Percentiles rank a stretch among this genome's conserved stretches.
Conservation (phyloP, 2,797 vertebrate species). For the Xiphophorus birchmanni region DNA sequence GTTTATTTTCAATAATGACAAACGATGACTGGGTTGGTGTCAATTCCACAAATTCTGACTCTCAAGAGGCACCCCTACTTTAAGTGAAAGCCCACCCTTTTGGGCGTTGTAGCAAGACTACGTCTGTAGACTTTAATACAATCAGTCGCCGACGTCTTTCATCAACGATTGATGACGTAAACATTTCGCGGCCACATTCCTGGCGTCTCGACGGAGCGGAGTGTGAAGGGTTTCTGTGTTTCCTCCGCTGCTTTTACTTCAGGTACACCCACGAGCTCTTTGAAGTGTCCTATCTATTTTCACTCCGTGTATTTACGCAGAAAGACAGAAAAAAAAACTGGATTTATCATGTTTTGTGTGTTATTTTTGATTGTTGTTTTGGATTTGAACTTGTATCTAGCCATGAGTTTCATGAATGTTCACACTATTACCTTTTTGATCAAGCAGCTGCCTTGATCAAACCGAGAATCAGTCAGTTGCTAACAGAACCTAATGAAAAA, state of each 20-base stretch:
- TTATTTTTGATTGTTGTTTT: constrained; percentile 13
- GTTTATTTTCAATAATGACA: neutral
- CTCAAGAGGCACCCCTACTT: neutral
- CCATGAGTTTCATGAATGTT: constrained; percentile 43
- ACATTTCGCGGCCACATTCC: neutral
- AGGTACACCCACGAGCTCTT: constrained; percentile 27
- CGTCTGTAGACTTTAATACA: constrained; percentile 4
- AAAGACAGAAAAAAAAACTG: neutral
- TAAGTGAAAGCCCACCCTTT: neutral
- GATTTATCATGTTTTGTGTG: neutral
- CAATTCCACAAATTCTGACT: neutral
- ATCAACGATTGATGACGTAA: neutral
- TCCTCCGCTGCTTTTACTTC: constrained; percentile 52
- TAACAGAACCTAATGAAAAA: neutral
- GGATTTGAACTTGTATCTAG: constrained; percentile 36
- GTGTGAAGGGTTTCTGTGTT: constrained; percentile 23
- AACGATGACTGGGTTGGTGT: neutral
- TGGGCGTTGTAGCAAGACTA: neutral
- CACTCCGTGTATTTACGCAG: constrained; percentile 39
- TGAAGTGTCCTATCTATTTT: constrained; percentile 60
- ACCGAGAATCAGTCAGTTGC: constrained; percentile 9
- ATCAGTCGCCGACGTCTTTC: neutral
- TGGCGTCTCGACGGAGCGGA: constrained; percentile 30
- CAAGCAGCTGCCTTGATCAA: neutral
- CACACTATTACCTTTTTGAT: neutral